Conservation (phyloP, 2,113 vertebrate species). For the Trichomycterus rosablanca region DNA sequence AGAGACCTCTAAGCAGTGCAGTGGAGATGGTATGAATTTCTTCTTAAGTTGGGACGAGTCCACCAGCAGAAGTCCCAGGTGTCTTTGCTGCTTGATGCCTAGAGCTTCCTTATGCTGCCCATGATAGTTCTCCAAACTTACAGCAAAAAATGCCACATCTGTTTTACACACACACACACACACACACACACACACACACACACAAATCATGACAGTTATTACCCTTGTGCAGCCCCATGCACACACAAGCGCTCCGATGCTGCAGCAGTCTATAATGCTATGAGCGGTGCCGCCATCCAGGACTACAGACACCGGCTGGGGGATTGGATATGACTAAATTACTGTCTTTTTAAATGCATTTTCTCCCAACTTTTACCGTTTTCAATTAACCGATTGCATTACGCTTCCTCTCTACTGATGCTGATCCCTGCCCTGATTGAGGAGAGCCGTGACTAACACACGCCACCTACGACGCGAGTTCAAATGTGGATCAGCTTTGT, state of each 20-base stretch:
- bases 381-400: too few relatives aligned
- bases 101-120: slow-evolving; percentile 66
- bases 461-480: too few relatives aligned
- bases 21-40: slow-evolving; percentile 71
- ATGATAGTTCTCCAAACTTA: slow-evolving; percentile 72
- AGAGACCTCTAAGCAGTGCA: slow-evolving; percentile 73
- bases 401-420: too few relatives aligned
- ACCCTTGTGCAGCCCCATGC: not conserved
- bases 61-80: slow-evolving; percentile 76
- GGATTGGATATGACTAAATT: too few relatives aligned
- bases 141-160: slow-evolving; percentile 74
- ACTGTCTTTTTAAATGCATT: too few relatives aligned
- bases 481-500: too few relatives aligned
- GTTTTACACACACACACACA: slow-evolving; percentile 23
- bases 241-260: not conserved
- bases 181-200: slow-evolving; percentile 19
- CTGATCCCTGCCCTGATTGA: too few relatives aligned
- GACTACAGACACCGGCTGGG: too few relatives aligned
- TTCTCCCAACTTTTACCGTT: too few relatives aligned
- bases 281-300: too few relatives aligned
- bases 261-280: too few relatives aligned
- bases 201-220: not conserved
- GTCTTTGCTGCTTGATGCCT: slow-evolving; percentile 62
- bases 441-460: too few relatives aligned
- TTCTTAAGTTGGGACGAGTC: slow-evolving; percentile 73